A percentile compares a stretch with the other conserved stretches of the same genome.
These are phyloP conservation scores for Monochamus saltuarius DNA, from an alignment of 1,140 invertebrate genomes.

Conservation along the genomic window DNA sequence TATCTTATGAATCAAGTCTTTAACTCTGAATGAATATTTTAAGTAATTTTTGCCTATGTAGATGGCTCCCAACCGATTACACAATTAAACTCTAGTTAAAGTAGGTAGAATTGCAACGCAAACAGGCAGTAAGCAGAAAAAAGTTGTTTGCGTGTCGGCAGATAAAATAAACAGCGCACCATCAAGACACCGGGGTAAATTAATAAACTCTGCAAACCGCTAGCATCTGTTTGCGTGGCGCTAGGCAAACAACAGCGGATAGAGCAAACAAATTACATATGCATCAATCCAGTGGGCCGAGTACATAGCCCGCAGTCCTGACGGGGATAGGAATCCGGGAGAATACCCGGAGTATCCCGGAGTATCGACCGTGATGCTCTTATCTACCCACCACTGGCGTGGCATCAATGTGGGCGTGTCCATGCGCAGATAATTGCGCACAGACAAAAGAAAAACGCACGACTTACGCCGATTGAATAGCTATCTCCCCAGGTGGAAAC, in stretches of 20 bases:
- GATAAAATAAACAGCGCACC: background rate
- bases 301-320: slow-evolving; percentile 25
- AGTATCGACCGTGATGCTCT: slow-evolving; percentile 44
- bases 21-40: no score
- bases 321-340: slow-evolving; percentile 30
- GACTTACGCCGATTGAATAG: slow-evolving; percentile 19
- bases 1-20: no score
- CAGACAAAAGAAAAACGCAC: slow-evolving; percentile 22
- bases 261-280: slow-evolving; percentile 35
- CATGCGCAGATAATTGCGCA: slow-evolving; percentile 42
- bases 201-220: slow-evolving; percentile 30
- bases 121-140: no score
- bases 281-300: slow-evolving; percentile 31
- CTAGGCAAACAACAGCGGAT: slow-evolving; percentile 19
- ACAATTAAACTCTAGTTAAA: no score
- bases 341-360: slow-evolving; percentile 38
- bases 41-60: no score
- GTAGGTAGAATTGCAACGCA: no score
- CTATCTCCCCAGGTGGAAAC: slow-evolving; percentile 23
- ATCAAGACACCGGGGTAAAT: slow-evolving; percentile 22
- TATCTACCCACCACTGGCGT: slow-evolving; percentile 43
- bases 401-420: slow-evolving; percentile 38
- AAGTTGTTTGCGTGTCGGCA: background rate
- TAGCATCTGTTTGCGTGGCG: slow-evolving; percentile 28
- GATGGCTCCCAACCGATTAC: no score